Percentiles rank a stretch among this genome's conserved stretches.
These are phyloP conservation scores for Melanotus villosus DNA, from an alignment of 2,888 invertebrate species.

Conservation along the genomic window DNA sequence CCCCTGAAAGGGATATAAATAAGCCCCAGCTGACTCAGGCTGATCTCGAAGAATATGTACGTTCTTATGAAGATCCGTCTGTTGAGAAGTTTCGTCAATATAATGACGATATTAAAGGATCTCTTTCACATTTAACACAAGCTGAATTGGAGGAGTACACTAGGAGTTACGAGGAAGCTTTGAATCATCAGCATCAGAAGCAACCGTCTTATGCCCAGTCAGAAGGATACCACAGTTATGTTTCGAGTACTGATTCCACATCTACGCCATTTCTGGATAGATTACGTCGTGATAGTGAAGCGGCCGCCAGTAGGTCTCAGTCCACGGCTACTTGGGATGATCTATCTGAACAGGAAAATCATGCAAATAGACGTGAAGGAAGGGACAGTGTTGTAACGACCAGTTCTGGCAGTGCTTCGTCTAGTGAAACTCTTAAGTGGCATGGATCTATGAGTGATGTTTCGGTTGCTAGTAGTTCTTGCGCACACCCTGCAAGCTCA, in stretches of 20 bases:
- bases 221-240: constrained; percentile 86
- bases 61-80: constrained; percentile 70
- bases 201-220: constrained; percentile 85
- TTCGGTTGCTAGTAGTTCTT: constrained; percentile 74
- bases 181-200: constrained; percentile 76
- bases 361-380: constrained; percentile 64
- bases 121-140: constrained; percentile 51
- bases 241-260: constrained; percentile 82
- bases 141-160: constrained; percentile 70
- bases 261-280: constrained; percentile 84
- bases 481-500: constrained; percentile 69
- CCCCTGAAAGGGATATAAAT: constrained; percentile 76
- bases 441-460: constrained; percentile 83
- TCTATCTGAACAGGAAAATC: constrained; percentile 56
- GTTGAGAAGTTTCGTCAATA: constrained; percentile 63
- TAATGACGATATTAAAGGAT: constrained; percentile 53
- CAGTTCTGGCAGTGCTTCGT: constrained; percentile 75
- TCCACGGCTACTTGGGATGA: constrained; percentile 68
- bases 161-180: constrained; percentile 72
- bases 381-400: constrained; percentile 77
- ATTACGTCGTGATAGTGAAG: constrained; percentile 76
- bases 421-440: constrained; percentile 86
- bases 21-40: constrained; percentile 73
- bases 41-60: constrained; percentile 80
- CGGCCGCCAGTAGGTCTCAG: constrained; percentile 66